A percentile compares a stretch with the other conserved stretches of the same genome.
Conservation (phyloP, 1,140 invertebrate species). For the Drosophila eugracilis region DNA sequence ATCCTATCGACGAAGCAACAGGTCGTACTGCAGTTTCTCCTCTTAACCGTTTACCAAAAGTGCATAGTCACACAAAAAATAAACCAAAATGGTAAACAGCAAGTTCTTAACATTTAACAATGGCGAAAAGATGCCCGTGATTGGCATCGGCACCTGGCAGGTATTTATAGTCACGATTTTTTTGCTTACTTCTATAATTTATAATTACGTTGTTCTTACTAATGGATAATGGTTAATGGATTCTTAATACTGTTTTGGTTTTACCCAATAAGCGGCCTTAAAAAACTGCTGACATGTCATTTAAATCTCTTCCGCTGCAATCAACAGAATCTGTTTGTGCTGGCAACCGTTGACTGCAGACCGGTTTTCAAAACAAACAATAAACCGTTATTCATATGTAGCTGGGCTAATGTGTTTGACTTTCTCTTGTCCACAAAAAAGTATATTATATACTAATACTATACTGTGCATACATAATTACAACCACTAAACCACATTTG, state of each 20-base stretch:
- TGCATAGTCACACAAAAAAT: background rate
- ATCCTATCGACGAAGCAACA: slow-evolving; percentile 22
- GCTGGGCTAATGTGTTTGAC: slow-evolving; percentile 16
- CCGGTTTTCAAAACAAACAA: slow-evolving; percentile 44
- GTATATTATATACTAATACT: background rate
- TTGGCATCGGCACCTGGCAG: slow-evolving; percentile 93
- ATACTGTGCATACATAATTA: background rate
- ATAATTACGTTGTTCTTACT: background rate
- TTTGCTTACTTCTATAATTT: background rate
- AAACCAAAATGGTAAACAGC: slow-evolving; percentile 58
- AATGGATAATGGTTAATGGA: background rate
- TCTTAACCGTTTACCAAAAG: background rate
- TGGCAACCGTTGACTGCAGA: slow-evolving; percentile 2
- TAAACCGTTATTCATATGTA: slow-evolving; percentile 8
- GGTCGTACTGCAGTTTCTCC: background rate
- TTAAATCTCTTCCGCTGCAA: slow-evolving; percentile 19
- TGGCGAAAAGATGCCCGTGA: slow-evolving; percentile 88
- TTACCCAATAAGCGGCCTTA: slow-evolving; percentile 3
- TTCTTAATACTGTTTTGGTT: background rate
- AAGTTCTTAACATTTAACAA: slow-evolving; percentile 77
- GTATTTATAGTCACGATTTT: slow-evolving; percentile 84
- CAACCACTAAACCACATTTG: slow-evolving; percentile 58
- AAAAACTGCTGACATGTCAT: slow-evolving; percentile 31
- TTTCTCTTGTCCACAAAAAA: slow-evolving; percentile 10
- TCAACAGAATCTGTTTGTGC: slow-evolving; percentile 14